phyloP scores from a whole-genome alignment of 2,888 invertebrate species.

The Caenorhabditis virilis region DNA sequence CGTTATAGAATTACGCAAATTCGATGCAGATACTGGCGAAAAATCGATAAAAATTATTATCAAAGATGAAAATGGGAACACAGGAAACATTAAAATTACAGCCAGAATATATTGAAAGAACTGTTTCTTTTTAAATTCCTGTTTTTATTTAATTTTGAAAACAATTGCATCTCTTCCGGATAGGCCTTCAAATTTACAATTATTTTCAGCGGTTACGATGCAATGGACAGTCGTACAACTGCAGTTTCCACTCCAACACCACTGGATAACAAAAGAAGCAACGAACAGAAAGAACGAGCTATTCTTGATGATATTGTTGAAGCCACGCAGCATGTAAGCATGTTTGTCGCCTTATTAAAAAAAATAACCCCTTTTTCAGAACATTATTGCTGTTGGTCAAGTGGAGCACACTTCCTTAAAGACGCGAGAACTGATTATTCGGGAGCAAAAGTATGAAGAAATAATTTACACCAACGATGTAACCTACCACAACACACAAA shows the following conservation, averaged over 20 bases:
- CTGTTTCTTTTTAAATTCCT: too few species aligned
- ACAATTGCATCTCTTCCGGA: too few species aligned
- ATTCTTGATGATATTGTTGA: constrained; percentile 30
- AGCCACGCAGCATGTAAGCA: constrained; percentile 24
- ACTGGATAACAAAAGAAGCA: constrained; percentile 3
- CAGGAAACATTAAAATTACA: too few species aligned
- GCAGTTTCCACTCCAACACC: background rate
- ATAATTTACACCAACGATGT: background rate
- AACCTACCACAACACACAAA: constrained; percentile 1
- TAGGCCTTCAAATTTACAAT: too few species aligned
- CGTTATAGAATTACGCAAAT: too few species aligned
- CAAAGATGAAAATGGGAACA: too few species aligned
- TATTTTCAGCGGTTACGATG: constrained; percentile 15
- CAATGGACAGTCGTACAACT: constrained; percentile 4
- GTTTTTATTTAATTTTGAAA: too few species aligned
- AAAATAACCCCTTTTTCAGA: constrained; percentile 31
- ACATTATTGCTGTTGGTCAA: constrained; percentile 37
- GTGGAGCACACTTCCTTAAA: constrained; percentile 7
- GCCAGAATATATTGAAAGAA: too few species aligned
- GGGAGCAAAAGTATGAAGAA: background rate
- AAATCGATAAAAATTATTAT: too few species aligned
- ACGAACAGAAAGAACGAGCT: constrained; percentile 19
- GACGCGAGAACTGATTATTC: background rate
- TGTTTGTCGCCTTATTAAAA: background rate
- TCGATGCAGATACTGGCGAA: too few species aligned